Conservation (phyloP, 2,797 vertebrate genomes). For the Catharus ustulatus region DNA sequence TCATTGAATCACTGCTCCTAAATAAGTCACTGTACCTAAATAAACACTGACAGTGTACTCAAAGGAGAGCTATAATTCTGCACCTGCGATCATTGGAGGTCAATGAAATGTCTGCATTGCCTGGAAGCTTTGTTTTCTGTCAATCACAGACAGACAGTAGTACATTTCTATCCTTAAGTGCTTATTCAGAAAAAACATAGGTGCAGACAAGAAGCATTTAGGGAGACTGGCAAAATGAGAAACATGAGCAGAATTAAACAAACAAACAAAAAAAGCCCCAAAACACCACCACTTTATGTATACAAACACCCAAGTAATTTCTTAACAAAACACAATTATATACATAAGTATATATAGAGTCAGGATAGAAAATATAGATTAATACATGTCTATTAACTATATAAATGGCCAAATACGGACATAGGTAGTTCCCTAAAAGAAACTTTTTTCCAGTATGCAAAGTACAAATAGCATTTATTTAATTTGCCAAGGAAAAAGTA, state of each 20-base stretch:
- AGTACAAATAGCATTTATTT: neutral
- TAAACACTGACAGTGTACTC: constrained; percentile 47
- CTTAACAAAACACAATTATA: neutral
- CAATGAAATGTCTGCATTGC: constrained; percentile 44
- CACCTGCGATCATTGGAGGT: constrained; percentile 39
- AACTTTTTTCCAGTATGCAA: neutral
- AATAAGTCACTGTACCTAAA: constrained; percentile 21
- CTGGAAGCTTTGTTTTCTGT: constrained; percentile 52
- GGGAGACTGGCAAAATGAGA: neutral
- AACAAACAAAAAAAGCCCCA: neutral
- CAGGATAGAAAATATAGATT: neutral
- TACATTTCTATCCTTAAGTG: constrained; percentile 3
- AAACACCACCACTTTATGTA: neutral
- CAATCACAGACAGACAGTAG: constrained; percentile 44
- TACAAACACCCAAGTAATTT: neutral
- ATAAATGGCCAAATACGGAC: neutral
- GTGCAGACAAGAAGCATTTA: neutral
- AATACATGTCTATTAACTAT: neutral
- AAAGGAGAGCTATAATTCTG: constrained; percentile 61
- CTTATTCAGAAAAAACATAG: constrained; percentile 45
- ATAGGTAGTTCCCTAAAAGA: neutral
- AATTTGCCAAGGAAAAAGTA: neutral
- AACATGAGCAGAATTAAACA: constrained; percentile 1
- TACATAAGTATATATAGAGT: neutral
- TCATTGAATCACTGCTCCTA: constrained; percentile 26